phyloP scores from a whole-genome alignment of 2,888 invertebrate species.

The Patella ulyssiponensis region DNA sequence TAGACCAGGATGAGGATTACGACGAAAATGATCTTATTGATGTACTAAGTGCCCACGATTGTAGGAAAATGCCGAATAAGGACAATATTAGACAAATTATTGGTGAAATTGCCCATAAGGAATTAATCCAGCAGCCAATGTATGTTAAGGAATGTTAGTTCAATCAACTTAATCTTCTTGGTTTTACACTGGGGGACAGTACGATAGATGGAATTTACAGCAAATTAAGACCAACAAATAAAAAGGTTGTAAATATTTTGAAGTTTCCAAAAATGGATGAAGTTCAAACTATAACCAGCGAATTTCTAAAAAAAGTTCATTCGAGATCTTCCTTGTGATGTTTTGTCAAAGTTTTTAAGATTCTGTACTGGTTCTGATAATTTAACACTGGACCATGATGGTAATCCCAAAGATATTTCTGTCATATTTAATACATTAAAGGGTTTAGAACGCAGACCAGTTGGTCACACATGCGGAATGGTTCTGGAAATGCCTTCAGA shows the following conservation, averaged over 20 bases:
- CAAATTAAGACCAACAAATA: constrained; percentile 5
- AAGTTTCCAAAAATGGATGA: constrained; percentile 4
- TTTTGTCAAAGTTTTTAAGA: constrained; percentile 1
- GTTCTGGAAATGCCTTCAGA: background rate
- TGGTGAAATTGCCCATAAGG: too few relatives aligned
- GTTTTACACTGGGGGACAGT: too few relatives aligned
- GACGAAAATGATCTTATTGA: constrained; percentile 7
- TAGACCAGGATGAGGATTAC: constrained; percentile 1
- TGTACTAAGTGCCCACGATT: too few relatives aligned
- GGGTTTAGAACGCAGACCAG: constrained; percentile 10
- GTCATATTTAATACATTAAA: constrained; percentile 1
- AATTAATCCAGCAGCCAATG: too few relatives aligned
- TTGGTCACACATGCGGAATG: constrained; percentile 4
- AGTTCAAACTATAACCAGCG: background rate
- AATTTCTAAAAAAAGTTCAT: background rate
- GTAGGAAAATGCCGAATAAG: too few relatives aligned
- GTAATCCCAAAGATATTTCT: constrained; percentile 2
- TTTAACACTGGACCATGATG: background rate
- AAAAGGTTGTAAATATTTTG: background rate
- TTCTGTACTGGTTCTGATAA: constrained; percentile 10
- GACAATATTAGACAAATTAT: too few relatives aligned
- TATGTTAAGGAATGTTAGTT: too few relatives aligned
- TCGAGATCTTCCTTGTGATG: background rate
- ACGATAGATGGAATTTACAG: background rate
- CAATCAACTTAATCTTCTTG: too few relatives aligned